Evolutionary conservation across 2,797 vertebrate species (phyloP), one percentile per base, ranked within the genome.

Genomic region (Microtus obscurus): DNA sequence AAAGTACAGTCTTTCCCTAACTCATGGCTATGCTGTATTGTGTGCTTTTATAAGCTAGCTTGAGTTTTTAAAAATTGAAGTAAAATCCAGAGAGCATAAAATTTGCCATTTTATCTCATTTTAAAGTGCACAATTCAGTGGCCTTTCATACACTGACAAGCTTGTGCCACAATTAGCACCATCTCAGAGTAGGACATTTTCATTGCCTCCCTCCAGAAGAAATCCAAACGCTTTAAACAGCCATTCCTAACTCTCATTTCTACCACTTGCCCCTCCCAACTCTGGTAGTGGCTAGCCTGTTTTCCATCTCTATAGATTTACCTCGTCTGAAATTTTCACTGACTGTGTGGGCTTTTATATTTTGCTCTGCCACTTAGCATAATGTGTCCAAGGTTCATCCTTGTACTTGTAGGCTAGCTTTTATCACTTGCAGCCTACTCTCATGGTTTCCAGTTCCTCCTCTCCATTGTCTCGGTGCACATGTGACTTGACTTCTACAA

Each of bases 31-130:
- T 48, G 34, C 43, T 21, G 87, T 16, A 82, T 92, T 76, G 37
- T 31, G 19, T 48, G 23, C 9, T 48, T 40, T 87, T 77, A 53
- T 82, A 87, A 53, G n/a, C 27, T 81, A 40, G 14, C 19, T 40
- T 67, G 10, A 19, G 51, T 34, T 85, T 7, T 87, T 91, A 73
- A 2, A 2, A 89, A 63, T 56, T 8, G 25, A 76, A 9, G 6
- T 43, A 73, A 95, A 90, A 92, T 90, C 17, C 29, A 89, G 37
- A 10, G 51, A 76, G 81, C 19, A 76, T 51, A 95, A 77, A 90
- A 87, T 31, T 91, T 83, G 59, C 25, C 10, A 83, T 51, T 71
- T 61, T 89, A 92, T 59, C 79, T 25, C 27, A 43, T 48, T 86
- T 92, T 74, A 87, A 90, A 89, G 48, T 45, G 7, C 76, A 27